These are phyloP conservation scores for Oryzias curvinotus DNA, from an alignment of 2,113 vertebrate genomes.

Conservation along the genomic window DNA sequence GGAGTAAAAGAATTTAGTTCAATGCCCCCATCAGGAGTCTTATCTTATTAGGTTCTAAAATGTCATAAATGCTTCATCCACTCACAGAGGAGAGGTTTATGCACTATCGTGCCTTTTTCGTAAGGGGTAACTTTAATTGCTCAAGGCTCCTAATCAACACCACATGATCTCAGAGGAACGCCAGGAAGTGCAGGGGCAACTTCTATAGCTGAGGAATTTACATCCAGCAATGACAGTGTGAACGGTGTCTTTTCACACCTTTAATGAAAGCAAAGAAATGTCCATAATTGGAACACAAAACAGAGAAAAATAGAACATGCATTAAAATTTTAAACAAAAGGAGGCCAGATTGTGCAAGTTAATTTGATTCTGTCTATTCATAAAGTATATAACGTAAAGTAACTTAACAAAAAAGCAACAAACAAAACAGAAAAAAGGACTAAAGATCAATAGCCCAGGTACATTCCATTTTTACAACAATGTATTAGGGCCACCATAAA, in stretches of 20 bases:
- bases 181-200: no score
- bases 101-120: background rate
- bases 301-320: background rate
- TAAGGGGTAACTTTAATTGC: background rate
- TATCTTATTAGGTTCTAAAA: conserved; percentile 20
- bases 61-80: background rate
- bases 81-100: background rate
- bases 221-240: no score
- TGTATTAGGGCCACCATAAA: no score
- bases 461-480: no score
- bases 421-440: conserved; percentile 8
- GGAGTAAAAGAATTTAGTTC: conserved; percentile 24
- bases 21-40: conserved; percentile 18
- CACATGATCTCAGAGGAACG: no score
- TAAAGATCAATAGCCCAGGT: no score
- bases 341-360: background rate
- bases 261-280: no score
- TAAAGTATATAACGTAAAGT: conserved; percentile 13
- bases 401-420: no score
- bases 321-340: background rate
- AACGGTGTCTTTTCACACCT: no score
- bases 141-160: background rate
- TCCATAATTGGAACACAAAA: background rate
- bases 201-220: no score
- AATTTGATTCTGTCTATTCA: background rate